These are phyloP conservation scores for Andrena fulva DNA, from an alignment of 2,888 invertebrate species.

Conservation along the genomic window DNA sequence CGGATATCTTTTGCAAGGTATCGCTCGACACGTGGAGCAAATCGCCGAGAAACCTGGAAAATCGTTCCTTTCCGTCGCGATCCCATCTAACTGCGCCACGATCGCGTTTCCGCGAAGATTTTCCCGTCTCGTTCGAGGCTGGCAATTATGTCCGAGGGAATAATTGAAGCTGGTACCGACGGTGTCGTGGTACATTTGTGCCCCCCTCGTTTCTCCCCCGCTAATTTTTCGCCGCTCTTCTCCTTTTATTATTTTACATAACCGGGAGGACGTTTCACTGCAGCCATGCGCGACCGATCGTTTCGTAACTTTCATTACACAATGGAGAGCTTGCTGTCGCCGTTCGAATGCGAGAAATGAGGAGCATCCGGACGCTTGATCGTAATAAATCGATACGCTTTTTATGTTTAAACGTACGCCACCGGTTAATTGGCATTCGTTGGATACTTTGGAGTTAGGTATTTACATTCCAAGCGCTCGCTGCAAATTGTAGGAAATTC, in stretches of 20 bases:
- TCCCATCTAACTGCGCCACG: slow-evolving; percentile 20
- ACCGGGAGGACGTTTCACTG: slow-evolving; percentile 44
- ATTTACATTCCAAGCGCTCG: too few relatives aligned
- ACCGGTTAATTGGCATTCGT: not conserved
- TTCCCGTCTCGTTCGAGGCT: slow-evolving; percentile 32
- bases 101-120: slow-evolving; percentile 24
- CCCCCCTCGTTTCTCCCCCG: slow-evolving; percentile 1
- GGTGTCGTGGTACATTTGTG: not conserved
- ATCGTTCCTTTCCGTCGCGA: slow-evolving; percentile 10
- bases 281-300: slow-evolving; percentile 6
- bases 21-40: not conserved
- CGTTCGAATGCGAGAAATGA: slow-evolving; percentile 5
- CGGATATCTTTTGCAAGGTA: too few relatives aligned
- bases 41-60: slow-evolving; percentile 7
- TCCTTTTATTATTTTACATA: slow-evolving; percentile 48
- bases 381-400: not conserved
- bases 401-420: not conserved
- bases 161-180: slow-evolving; percentile 25
- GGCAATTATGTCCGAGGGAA: slow-evolving; percentile 39
- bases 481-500: too few relatives aligned
- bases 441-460: too few relatives aligned
- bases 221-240: slow-evolving; percentile 1
- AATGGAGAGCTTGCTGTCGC: slow-evolving; percentile 31
- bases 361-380: not conserved
- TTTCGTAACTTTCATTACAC: slow-evolving; percentile 62